These are phyloP conservation scores for Leucopsar rothschildi DNA, from an alignment of 2,113 vertebrate species.

Conservation along the genomic window DNA sequence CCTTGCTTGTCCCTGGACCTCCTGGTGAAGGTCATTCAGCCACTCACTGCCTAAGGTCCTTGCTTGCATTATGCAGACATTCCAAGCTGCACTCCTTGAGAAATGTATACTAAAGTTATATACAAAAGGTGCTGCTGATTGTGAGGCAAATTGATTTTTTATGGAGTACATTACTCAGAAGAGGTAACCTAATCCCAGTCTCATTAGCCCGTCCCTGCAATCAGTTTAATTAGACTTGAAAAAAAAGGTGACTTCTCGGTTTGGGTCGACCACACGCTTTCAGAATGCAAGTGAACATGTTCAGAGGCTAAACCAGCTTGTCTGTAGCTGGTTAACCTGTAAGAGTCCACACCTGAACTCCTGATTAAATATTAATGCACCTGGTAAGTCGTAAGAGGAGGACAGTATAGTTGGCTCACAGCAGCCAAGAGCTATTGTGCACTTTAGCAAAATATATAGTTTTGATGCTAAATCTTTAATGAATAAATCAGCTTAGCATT, in stretches of 20 bases:
- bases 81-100: not conserved
- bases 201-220: not conserved
- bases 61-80: not conserved
- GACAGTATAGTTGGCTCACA: not conserved
- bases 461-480: not conserved
- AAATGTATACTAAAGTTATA: not conserved
- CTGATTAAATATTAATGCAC: not conserved
- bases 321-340: not conserved
- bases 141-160: constrained; percentile 11
- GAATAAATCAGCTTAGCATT: not conserved
- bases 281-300: not conserved
- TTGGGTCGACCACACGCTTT: not conserved
- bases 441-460: not conserved
- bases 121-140: not conserved
- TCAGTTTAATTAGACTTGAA: constrained; percentile 23
- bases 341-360: not conserved
- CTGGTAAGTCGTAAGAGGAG: rapidly evolving
- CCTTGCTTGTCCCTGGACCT: not conserved
- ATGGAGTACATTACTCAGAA: constrained; percentile 11
- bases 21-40: not conserved
- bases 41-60: not conserved
- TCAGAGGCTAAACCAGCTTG: not conserved
- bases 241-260: constrained; percentile 13
- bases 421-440: not conserved
- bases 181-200: not conserved